These are phyloP conservation scores for Temnothorax unifasciatus DNA, from an alignment of 2,888 invertebrate species.

Conservation along the genomic window DNA sequence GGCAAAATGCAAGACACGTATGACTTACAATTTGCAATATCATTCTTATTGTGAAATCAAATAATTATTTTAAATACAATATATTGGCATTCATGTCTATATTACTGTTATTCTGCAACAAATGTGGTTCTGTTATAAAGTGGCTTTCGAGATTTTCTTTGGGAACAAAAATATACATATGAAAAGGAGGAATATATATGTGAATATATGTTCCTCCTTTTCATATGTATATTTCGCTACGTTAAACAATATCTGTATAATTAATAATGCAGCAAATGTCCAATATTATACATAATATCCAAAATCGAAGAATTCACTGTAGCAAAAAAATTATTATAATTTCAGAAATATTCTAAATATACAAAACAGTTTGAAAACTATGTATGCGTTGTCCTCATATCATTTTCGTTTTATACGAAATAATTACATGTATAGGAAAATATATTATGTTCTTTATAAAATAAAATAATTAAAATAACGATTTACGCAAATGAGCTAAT, in stretches of 20 bases:
- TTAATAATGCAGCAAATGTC: neutral
- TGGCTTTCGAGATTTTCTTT: neutral
- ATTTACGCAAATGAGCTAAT: conserved; percentile 30
- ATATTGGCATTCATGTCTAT: conserved; percentile 19
- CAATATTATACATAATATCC: conserved; percentile 25
- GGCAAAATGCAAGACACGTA: neutral
- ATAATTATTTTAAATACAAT: conserved; percentile 20
- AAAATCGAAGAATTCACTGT: conserved; percentile 10
- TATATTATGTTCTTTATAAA: conserved; percentile 33
- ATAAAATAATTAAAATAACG: conserved; percentile 46
- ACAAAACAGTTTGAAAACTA: conserved; percentile 35
- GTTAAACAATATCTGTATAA: neutral
- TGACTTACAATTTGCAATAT: neutral
- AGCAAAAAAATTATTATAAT: conserved; percentile 18
- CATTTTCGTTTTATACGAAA: conserved; percentile 1
- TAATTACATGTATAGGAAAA: neutral
- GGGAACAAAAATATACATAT: conserved; percentile 19
- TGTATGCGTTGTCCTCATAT: conserved; percentile 13
- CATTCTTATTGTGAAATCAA: conserved; percentile 11
- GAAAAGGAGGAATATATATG: neutral
- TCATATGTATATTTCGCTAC: no score
- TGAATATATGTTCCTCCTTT: neutral
- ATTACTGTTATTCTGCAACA: neutral
- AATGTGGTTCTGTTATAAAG: neutral
- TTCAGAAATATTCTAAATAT: conserved; percentile 4